A percentile compares a stretch with the other conserved stretches of the same genome.
Evolutionary conservation across 2,797 vertebrate genomes (phyloP).

Genomic region (Siniperca obscura): DNA sequence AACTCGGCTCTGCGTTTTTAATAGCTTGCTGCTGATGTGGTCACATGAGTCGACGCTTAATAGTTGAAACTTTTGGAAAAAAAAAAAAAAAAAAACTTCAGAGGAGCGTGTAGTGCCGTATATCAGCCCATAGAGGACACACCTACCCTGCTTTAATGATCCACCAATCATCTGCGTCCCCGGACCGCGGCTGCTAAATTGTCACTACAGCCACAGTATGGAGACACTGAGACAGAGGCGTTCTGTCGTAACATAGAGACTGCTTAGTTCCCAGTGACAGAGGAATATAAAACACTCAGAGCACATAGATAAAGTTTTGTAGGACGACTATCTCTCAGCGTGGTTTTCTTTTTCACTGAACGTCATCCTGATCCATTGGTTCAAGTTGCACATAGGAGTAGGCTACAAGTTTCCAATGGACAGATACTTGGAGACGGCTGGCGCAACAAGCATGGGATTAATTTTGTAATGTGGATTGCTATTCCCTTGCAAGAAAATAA

Average conservation of each 20-base stretch:
- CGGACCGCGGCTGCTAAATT: neutral
- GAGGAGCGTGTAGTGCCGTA: neutral
- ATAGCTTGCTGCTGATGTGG: conserved; percentile 25
- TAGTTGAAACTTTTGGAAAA: conserved; percentile 42
- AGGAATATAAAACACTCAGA: neutral
- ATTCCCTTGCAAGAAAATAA: conserved; percentile 72
- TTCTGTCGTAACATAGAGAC: conserved; percentile 24
- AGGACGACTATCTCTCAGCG: conserved; percentile 29
- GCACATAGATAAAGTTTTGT: conserved; percentile 52
- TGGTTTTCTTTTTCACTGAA: conserved; percentile 41
- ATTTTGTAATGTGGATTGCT: conserved; percentile 85
- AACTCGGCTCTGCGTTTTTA: conserved; percentile 22
- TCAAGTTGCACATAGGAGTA: conserved; percentile 73
- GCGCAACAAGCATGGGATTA: conserved; percentile 84
- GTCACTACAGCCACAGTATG: conserved; percentile 31
- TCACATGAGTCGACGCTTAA: conserved; percentile 47
- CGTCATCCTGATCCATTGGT: conserved; percentile 46
- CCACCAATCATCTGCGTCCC: conserved; percentile 50
- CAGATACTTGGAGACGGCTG: conserved; percentile 76
- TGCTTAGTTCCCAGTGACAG: conserved; percentile 52
- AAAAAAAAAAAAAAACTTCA: neutral
- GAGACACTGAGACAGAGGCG: conserved; percentile 41
- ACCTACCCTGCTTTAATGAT: conserved; percentile 50
- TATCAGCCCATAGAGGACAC: conserved; percentile 62
- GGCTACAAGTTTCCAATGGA: conserved; percentile 74